Base-by-base conservation (phyloP, 2,113 vertebrate species). In the Corythaixoides concolor region DNA sequence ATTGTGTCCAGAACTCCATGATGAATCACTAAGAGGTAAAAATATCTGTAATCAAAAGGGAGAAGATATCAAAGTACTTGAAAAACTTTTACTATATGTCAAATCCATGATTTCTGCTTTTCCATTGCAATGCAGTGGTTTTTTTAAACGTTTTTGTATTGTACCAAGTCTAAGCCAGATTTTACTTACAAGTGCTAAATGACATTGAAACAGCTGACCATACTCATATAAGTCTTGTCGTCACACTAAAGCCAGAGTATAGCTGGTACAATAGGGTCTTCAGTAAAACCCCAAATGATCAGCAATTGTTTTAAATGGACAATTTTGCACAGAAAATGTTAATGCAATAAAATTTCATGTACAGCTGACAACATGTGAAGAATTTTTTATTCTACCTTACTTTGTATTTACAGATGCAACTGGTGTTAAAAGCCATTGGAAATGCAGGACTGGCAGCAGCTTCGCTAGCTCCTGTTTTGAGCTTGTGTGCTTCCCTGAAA, bases 341-440 rank as follows among this genome's bases (percentile, higher is more conserved):
- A 53, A 28, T 58, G 20, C 56, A 55, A 20, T 67, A 53, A 15
- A 43, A 39, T 60, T 59, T 52, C 12, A 8, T 4, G 6, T 68
- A 26, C 8, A 52, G 20, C 39, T 72, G 45, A 53, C 20, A 73
- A 32, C 35, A 41, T 9, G 5, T 21, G 45, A 23, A 60, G 23
- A 58, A 22, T 28, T 15, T 53, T 43, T 75, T 55, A 22, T 24
- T 73, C 15, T 59, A 1, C 18, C 41, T 91, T 41, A 17, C 45
- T 90, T 82, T 68, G 88, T 67, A 8, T 94, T 89, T 78, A 7
- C 93, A 99, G 99, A 47, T 99, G 91, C 94, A 98, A 41, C 88
- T 98, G 43, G 95, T 97, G 55, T 83, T 99, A 82, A 99, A 99
- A 97, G 98, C 98, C 8, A 92, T 99, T 23, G 98, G 99, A 74